Evolutionary conservation across 2,113 vertebrate genomes (phyloP).

Genomic region (Urocynchramus pylzowi): DNA sequence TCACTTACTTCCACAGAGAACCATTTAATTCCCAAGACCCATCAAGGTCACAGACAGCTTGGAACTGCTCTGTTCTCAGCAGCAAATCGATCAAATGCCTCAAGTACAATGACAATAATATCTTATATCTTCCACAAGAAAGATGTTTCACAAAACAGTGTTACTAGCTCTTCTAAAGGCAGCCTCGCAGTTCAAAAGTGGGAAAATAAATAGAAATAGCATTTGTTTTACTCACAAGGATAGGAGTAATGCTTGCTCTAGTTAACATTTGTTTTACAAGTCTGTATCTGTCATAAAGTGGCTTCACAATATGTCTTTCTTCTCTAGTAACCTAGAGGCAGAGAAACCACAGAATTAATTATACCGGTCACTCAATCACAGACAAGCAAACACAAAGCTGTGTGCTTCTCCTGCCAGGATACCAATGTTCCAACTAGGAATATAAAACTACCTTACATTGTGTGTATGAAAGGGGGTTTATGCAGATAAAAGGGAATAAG

Average conservation of each 20-base stretch:
- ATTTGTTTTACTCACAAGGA: constrained; percentile 82
- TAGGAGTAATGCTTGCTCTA: constrained; percentile 91
- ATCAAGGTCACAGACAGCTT: constrained; percentile 5
- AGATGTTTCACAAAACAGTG: neutral
- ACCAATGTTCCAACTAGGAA: neutral
- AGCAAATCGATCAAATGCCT: neutral
- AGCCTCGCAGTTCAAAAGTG: neutral
- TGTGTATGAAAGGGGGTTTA: neutral
- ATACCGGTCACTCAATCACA: constrained; percentile 13
- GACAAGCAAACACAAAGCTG: constrained; percentile 39
- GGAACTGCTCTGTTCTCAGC: neutral
- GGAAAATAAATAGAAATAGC: constrained; percentile 16
- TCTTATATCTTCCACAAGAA: neutral
- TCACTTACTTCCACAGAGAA: neutral
- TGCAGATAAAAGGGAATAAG: neutral
- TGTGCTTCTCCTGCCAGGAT: constrained; percentile 30
- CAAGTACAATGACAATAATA: neutral
- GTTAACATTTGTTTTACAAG: constrained; percentile 98
- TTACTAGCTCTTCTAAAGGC: neutral
- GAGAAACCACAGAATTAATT: constrained; percentile 70
- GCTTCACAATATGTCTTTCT: constrained; percentile 93
- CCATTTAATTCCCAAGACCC: neutral
- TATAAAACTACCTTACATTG: neutral
- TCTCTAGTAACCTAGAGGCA: constrained; percentile 86
- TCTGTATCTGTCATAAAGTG: constrained; percentile 93